Percentiles rank a stretch among this genome's conserved stretches.
Evolutionary conservation across 2,113 vertebrate genomes (phyloP).

Genomic region (Megaleporinus macrocephalus): DNA sequence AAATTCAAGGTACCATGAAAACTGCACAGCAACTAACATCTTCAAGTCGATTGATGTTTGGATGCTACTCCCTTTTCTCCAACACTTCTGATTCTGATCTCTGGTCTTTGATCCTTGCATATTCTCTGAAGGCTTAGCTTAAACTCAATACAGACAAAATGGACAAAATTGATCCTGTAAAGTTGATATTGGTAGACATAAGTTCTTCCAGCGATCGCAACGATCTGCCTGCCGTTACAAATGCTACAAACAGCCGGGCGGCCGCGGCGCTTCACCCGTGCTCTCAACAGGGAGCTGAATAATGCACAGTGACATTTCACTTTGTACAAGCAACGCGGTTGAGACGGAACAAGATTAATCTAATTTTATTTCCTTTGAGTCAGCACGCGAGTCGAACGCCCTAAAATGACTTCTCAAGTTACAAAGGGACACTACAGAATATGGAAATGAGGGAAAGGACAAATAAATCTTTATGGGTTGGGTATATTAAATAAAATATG

Average conservation of each 20-base stretch:
- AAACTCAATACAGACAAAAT: neutral
- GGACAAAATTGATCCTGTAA: neutral
- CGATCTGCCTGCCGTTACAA: neutral
- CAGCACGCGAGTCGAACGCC: constrained; percentile 49
- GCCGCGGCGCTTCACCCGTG: neutral
- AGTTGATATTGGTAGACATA: neutral
- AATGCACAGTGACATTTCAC: constrained; percentile 25
- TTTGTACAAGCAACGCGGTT: constrained; percentile 6
- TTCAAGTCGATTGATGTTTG: neutral
- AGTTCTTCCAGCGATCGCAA: neutral
- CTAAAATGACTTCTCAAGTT: constrained; percentile 34
- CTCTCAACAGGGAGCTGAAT: neutral
- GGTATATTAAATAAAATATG: constrained; percentile 29
- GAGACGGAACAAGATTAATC: constrained; percentile 20
- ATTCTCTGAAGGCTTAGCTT: neutral
- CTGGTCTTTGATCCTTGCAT: neutral
- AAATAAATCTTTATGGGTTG: constrained; percentile 35
- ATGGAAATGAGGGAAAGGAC: constrained; percentile 43
- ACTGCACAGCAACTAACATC: neutral
- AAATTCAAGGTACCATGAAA: no score
- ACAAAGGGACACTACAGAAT: constrained; percentile 22
- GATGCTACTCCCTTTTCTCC: neutral
- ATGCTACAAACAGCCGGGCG: neutral
- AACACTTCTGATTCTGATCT: neutral
- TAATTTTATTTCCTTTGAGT: constrained; percentile 55